These are phyloP conservation scores for Lasioglossum baleicum DNA, from an alignment of 1,140 invertebrate species.

Conservation along the genomic window DNA sequence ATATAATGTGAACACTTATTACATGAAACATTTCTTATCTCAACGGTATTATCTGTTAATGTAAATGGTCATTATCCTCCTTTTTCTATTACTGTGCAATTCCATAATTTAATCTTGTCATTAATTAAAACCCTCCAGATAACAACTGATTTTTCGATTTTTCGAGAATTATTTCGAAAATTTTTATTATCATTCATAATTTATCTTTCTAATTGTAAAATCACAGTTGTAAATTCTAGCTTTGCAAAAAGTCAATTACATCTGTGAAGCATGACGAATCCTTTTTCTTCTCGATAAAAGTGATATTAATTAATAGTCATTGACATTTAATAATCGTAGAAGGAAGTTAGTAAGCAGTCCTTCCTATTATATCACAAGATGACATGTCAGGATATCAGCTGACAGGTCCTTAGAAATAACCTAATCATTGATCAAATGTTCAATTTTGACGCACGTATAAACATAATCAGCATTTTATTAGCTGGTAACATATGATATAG, in stretches of 20 bases:
- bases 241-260: neutral
- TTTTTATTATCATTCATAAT: too few relatives aligned
- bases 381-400: conserved; percentile 50
- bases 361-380: conserved; percentile 54
- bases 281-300: neutral
- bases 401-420: conserved; percentile 43
- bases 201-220: neutral
- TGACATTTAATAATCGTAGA: conserved; percentile 11
- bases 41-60: too few relatives aligned
- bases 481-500: neutral
- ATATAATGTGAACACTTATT: too few relatives aligned
- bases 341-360: conserved; percentile 2
- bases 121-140: too few relatives aligned
- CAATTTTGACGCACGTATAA: neutral
- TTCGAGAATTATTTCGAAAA: neutral
- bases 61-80: too few relatives aligned
- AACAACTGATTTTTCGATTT: neutral
- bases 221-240: neutral
- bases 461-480: neutral
- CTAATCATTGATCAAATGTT: conserved; percentile 25
- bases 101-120: too few relatives aligned
- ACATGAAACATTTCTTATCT: too few relatives aligned
- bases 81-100: too few relatives aligned
- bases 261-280: neutral
- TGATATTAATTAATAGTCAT: conserved; percentile 11